Evolutionary conservation across 2,888 invertebrate genomes (phyloP).

Genomic region (Helicoverpa assulta): DNA sequence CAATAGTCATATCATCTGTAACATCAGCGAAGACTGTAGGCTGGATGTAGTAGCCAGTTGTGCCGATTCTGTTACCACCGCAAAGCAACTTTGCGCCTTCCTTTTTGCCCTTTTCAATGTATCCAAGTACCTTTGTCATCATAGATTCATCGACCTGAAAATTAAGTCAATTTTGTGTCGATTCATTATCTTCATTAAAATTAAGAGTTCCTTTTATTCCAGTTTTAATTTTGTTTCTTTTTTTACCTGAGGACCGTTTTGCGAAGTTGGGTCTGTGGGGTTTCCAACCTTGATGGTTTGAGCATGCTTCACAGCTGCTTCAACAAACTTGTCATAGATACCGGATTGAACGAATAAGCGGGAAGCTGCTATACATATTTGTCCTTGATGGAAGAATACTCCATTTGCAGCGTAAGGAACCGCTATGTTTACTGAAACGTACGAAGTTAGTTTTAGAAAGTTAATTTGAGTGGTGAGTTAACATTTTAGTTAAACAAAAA

Average conservation of each 20-base stretch:
- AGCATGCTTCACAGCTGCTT: slow-evolving; percentile 92
- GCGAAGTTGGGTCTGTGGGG: slow-evolving; percentile 90
- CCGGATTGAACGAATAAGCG: slow-evolving; percentile 68
- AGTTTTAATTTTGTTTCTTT: neutral
- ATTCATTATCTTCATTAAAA: neutral
- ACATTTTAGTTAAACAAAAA: slow-evolving; percentile 58
- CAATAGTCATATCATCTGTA: slow-evolving; percentile 93
- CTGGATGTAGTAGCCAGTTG: slow-evolving; percentile 93
- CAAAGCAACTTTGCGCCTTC: slow-evolving; percentile 94
- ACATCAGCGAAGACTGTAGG: slow-evolving; percentile 95
- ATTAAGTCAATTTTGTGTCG: neutral
- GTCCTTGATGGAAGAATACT: slow-evolving; percentile 67
- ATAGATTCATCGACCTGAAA: slow-evolving; percentile 92
- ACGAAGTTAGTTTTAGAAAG: neutral
- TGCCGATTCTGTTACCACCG: slow-evolving; percentile 92
- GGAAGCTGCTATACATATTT: slow-evolving; percentile 67
- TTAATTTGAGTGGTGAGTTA: neutral
- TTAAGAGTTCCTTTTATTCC: neutral
- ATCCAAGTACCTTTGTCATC: slow-evolving; percentile 93
- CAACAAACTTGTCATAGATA: slow-evolving; percentile 95
- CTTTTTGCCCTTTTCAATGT: slow-evolving; percentile 94
- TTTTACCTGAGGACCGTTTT: slow-evolving; percentile 92
- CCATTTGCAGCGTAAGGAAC: slow-evolving; percentile 62
- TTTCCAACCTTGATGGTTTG: slow-evolving; percentile 93
- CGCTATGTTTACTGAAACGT: slow-evolving; percentile 57